Evolutionary conservation across 2,113 vertebrate genomes (phyloP), one percentile per base, ranked within the genome.

Genomic region (Odontesthes bonariensis): DNA sequence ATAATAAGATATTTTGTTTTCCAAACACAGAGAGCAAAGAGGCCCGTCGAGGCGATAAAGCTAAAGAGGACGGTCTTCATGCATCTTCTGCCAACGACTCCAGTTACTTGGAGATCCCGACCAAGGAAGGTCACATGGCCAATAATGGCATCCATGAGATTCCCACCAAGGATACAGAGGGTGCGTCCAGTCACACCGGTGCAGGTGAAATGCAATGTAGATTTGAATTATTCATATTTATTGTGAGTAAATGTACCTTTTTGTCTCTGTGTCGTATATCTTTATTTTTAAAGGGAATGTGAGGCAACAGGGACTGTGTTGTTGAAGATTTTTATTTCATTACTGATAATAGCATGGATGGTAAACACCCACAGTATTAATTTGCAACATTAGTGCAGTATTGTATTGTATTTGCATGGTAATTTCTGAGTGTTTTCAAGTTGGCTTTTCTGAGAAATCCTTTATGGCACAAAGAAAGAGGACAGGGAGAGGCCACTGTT

Each of bases 21-120:
- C 61, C 35, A 47, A 55, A 38, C 47, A 17, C 86, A 95, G 94
- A 94, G 38, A 93, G 90, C 90, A 94, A 95, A 94, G 96, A 98
- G 91, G 87, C 81, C 64, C 96, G 94, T 81, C 94, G 95, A 88
- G 87, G 89, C 77, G 96, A 96, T 80, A 96, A 95, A 65, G 87
- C 93, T 74, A 97, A 71, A 86, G 97, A 96, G 92, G 95, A 95
- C 72, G 86, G 93, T 83, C 86, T 96, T 88, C 94, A 82, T 83
- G 79, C 93, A 63, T 87, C 96, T 83, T 86, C 95, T 67, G 94
- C 95, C 85, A 94, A 95, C 61, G 96, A 98, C 81, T 95, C 96
- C 77, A 96, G 95, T 92, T 98, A 97, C 90, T 98, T 97, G 94
- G 96, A 99, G 92, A 96, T 98, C 75, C 97, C 96, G 72, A 97